Evolutionary conservation across 2,113 vertebrate species (phyloP).

Genomic region (Fulmarus glacialis): DNA sequence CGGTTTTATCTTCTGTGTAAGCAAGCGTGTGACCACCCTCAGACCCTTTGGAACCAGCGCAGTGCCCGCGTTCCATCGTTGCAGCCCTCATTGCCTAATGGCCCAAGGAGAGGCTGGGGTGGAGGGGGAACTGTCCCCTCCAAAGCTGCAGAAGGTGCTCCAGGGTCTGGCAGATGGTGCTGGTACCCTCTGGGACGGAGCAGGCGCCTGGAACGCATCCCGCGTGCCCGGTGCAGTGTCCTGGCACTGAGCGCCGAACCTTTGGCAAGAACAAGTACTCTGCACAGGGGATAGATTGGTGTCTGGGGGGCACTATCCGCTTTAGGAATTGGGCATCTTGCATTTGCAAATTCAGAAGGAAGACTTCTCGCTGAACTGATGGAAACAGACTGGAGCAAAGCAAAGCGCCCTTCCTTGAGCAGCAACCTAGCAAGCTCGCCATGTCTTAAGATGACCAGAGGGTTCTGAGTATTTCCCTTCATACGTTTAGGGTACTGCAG

Average conservation of each 20-base stretch:
- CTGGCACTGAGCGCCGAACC: accelerated
- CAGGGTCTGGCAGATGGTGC: accelerated
- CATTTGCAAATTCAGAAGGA: accelerated
- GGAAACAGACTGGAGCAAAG: not conserved
- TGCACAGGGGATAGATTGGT: not conserved
- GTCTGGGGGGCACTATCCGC: accelerated
- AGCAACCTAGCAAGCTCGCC: accelerated
- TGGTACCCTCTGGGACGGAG: not conserved
- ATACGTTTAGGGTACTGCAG: accelerated
- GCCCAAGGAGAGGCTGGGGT: not conserved
- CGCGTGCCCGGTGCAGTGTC: accelerated
- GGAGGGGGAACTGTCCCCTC: not conserved
- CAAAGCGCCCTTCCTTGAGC: not conserved
- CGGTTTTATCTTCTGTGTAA: not conserved
- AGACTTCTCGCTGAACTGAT: accelerated
- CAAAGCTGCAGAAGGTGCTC: not conserved
- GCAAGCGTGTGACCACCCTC: accelerated
- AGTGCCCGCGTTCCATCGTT: accelerated
- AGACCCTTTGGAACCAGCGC: accelerated
- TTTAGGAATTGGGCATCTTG: accelerated
- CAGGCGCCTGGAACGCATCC: accelerated
- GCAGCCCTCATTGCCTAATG: not conserved
- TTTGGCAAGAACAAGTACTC: too few species aligned
- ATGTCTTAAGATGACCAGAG: accelerated
- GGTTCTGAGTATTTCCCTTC: accelerated